A percentile compares a stretch with the other conserved stretches of the same genome.
Conservation (phyloP, 1,140 invertebrate genomes). For the Neodiprion pinetum region DNA sequence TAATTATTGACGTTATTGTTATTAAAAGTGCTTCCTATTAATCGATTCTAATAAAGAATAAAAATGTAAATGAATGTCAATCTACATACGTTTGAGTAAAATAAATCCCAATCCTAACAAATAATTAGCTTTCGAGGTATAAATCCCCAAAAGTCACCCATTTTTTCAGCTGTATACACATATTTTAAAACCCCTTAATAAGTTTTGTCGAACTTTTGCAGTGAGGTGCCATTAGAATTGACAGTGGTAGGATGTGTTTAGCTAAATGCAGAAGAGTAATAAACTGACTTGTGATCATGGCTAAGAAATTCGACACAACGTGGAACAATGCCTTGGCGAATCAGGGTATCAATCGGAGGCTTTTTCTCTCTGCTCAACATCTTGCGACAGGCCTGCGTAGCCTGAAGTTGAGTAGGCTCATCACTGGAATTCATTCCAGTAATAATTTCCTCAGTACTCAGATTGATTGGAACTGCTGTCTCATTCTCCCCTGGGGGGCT, state of each 20-base stretch:
- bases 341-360: conserved; percentile 93
- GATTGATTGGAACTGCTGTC: conserved; percentile 55
- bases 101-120: too few species aligned
- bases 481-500: conserved; percentile 66
- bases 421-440: conserved; percentile 70
- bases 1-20: too few species aligned
- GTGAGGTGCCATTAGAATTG: too few species aligned
- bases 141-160: too few species aligned
- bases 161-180: background rate
- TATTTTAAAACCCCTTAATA: conserved; percentile 23
- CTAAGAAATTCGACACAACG: conserved; percentile 81
- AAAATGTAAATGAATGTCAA: too few species aligned
- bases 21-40: too few species aligned
- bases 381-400: conserved; percentile 83
- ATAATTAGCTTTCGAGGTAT: too few species aligned
- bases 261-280: conserved; percentile 4
- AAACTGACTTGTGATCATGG: conserved; percentile 71
- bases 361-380: conserved; percentile 90
- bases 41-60: too few species aligned
- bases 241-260: too few species aligned
- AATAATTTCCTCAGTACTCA: conserved; percentile 70
- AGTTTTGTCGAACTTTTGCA: background rate
- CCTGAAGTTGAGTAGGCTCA: conserved; percentile 67
- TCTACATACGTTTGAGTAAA: too few species aligned
- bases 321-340: conserved; percentile 86